A percentile compares a stretch with the other conserved stretches of the same genome.
These are phyloP conservation scores for Schizotus pectinicornis DNA, from an alignment of 2,888 invertebrate genomes.

Conservation along the genomic window DNA sequence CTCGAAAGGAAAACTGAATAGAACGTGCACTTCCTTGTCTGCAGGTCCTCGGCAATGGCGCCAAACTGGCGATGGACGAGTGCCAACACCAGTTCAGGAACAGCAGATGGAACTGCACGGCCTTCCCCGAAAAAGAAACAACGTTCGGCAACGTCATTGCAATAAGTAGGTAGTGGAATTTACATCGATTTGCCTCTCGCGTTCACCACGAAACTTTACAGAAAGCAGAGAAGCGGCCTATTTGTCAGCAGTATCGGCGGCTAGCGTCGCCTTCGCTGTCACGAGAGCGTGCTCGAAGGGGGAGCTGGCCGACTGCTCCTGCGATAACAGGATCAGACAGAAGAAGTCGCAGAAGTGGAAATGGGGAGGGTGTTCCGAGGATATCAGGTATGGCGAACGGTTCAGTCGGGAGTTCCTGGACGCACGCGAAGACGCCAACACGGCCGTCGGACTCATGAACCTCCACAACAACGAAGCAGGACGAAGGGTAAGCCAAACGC, in stretches of 20 bases:
- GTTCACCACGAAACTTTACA: slow-evolving; percentile 52
- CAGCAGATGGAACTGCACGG: slow-evolving; percentile 90
- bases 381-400: slow-evolving; percentile 82
- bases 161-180: slow-evolving; percentile 72
- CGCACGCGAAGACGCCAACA: slow-evolving; percentile 74
- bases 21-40: slow-evolving; percentile 46
- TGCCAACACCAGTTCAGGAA: slow-evolving; percentile 89
- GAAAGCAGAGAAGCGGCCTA: slow-evolving; percentile 91
- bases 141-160: slow-evolving; percentile 84
- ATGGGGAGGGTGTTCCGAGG: slow-evolving; percentile 95
- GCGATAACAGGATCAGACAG: slow-evolving; percentile 68
- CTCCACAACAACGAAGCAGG: slow-evolving; percentile 93
- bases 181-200: no score
- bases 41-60: slow-evolving; percentile 81
- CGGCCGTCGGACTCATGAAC: slow-evolving; percentile 83
- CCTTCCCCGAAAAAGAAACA: slow-evolving; percentile 69
- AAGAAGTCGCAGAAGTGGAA: slow-evolving; percentile 80
- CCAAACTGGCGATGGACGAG: slow-evolving; percentile 84
- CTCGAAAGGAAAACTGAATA: background rate
- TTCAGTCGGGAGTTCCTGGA: slow-evolving; percentile 89
- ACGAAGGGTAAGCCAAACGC: slow-evolving; percentile 79
- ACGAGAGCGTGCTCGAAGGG: slow-evolving; percentile 87
- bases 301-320: slow-evolving; percentile 86
- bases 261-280: slow-evolving; percentile 87
- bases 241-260: slow-evolving; percentile 86